Base-by-base conservation (phyloP, 2,113 vertebrate species). In the Neoarius graeffei region DNA sequence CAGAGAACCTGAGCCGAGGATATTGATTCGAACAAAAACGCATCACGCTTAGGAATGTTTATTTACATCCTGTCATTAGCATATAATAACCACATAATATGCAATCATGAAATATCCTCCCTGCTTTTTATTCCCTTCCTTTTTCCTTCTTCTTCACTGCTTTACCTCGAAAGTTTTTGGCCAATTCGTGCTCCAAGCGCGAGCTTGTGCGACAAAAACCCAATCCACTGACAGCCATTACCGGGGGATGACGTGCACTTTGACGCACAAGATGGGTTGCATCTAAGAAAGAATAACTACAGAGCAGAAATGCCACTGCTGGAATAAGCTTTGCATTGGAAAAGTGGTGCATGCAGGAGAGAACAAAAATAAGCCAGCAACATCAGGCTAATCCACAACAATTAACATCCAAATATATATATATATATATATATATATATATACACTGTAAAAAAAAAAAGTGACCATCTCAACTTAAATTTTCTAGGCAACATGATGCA, bases 221-320 rank as follows among this genome's bases (percentile, higher is more conserved):
- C 90, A 90, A 88, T 93, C 42, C 73, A 93, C 90, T 92, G 90
- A 91, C 92, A 91, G 92, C 91, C 91, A 93, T 94, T 93, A 93
- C 92, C 86, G 71, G 85, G 86, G 92, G 91, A 93, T 96, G 95
- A 95, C 95, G 95, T 96, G 94, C 91, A 86, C 90, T 93, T 89
- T 96, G 95, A 96, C 95, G 95, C 95, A 95, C 94, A 92, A 94
- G 92, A 94, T 90, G 87, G 91, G 73, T 89, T 93, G 92, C 92
- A 94, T 94, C 91, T 91, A 89, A 94, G 90, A 94, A 94, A 94
- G 77, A 94, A 94, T 93, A 94, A 94, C 93, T 93, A 93, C 93
- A 92, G 92, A 93, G 94, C 89, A 91, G 89, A 92, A 93, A 93
- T 93, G 91, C 92, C 92, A 88, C 52, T 67, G 79, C 80, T 84